Evolutionary conservation across 2,113 vertebrate genomes (phyloP).

Genomic region (Amblyopsis rosae): DNA sequence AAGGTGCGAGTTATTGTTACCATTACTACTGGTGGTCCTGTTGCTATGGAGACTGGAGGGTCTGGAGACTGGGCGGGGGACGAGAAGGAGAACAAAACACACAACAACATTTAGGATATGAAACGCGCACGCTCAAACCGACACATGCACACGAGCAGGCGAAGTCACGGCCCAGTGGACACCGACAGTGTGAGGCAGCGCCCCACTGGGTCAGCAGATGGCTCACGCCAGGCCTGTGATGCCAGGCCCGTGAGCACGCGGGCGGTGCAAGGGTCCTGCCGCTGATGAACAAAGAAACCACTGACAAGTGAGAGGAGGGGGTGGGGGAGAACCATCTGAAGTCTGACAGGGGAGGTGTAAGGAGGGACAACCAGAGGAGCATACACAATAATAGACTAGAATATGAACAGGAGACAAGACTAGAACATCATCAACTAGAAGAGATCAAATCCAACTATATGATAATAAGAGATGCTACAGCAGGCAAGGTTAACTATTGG

Average conservation of each 20-base stretch:
- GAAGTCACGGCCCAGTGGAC: neutral
- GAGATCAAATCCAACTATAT: too few species aligned
- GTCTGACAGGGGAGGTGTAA: slow-evolving; percentile 3
- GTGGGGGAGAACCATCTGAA: neutral
- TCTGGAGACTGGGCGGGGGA: slow-evolving; percentile 85
- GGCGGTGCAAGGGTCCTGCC: slow-evolving; percentile 59
- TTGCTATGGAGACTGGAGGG: slow-evolving; percentile 96
- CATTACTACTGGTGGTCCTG: slow-evolving; percentile 94
- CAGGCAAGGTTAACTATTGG: too few species aligned
- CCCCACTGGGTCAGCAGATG: slow-evolving; percentile 70
- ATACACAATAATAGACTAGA: too few species aligned
- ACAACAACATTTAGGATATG: slow-evolving; percentile 27
- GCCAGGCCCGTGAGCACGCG: slow-evolving; percentile 54
- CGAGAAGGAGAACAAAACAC: slow-evolving; percentile 39
- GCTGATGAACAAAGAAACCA: slow-evolving; percentile 44
- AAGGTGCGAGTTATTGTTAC: slow-evolving; percentile 89
- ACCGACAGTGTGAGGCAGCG: slow-evolving; percentile 35
- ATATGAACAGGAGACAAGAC: too few species aligned
- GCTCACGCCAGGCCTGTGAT: slow-evolving; percentile 54
- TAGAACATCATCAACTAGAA: too few species aligned
- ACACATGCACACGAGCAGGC: neutral
- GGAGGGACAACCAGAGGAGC: neutral
- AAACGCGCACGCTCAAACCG: slow-evolving; percentile 33
- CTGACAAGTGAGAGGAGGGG: neutral
- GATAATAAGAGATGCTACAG: too few species aligned